phyloP scores from a whole-genome alignment of 2,113 vertebrate species.

The Nycticebus coucang region DNA sequence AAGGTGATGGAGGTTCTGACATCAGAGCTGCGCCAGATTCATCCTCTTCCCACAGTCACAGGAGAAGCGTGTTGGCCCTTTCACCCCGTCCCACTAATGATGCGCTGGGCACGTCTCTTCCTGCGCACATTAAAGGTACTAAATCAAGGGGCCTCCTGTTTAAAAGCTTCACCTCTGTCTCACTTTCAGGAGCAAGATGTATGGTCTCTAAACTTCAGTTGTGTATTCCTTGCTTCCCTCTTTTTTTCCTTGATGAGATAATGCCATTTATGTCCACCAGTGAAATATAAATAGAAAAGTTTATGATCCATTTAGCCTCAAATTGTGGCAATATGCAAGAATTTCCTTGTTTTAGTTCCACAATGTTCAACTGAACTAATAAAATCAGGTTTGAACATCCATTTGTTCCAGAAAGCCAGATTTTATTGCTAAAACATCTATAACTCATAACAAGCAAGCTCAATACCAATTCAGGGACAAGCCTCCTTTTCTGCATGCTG shows the following conservation, averaged over 20 bases:
- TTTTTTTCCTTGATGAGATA: constrained; percentile 76
- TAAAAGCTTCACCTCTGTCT: constrained; percentile 86
- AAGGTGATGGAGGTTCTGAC: constrained; percentile 90
- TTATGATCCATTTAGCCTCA: constrained; percentile 82
- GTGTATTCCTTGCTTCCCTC: constrained; percentile 70
- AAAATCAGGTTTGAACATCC: constrained; percentile 82
- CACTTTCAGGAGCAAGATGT: constrained; percentile 82
- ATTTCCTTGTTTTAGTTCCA: constrained; percentile 83
- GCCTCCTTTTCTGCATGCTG: constrained; percentile 63
- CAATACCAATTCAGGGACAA: constrained; percentile 70
- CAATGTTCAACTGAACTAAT: constrained; percentile 82
- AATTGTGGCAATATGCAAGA: constrained; percentile 81
- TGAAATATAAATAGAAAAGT: constrained; percentile 80
- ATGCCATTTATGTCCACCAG: constrained; percentile 74
- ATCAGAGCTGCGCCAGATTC: constrained; percentile 86
- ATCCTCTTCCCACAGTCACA: constrained; percentile 83
- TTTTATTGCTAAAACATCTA: constrained; percentile 82
- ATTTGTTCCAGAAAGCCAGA: constrained; percentile 82
- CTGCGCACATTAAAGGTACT: constrained; percentile 82
- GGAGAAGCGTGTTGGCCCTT: constrained; percentile 84
- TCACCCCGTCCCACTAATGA: constrained; percentile 87
- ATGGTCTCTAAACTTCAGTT: constrained; percentile 81
- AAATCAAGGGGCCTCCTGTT: constrained; percentile 84
- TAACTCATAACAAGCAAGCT: constrained; percentile 83
- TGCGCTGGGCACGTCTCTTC: constrained; percentile 79